phyloP scores from a whole-genome alignment of 2,888 invertebrate genomes.

The Baccha elongata region DNA sequence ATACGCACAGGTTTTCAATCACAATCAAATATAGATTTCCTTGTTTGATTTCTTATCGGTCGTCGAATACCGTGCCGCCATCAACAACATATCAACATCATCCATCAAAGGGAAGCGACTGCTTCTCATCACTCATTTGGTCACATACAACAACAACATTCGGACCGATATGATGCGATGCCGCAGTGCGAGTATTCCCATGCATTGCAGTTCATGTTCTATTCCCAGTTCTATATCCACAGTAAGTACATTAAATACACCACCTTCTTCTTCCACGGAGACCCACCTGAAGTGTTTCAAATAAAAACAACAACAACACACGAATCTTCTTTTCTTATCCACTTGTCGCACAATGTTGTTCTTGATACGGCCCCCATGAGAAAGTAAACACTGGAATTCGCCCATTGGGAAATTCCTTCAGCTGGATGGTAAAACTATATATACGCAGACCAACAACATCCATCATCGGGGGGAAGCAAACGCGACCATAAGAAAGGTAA shows the following conservation, averaged over 20 bases:
- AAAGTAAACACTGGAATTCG: slow-evolving; percentile 72
- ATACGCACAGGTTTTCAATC: slow-evolving; percentile 37
- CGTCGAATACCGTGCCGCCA: slow-evolving; percentile 29
- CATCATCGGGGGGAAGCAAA: slow-evolving; percentile 54
- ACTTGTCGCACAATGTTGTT: slow-evolving; percentile 74
- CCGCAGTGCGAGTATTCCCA: slow-evolving; percentile 8
- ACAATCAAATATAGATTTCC: slow-evolving; percentile 37
- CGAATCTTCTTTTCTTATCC: slow-evolving; percentile 73
- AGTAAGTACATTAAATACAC: background rate
- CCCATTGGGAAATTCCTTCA: slow-evolving; percentile 70
- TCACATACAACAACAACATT: slow-evolving; percentile 41
- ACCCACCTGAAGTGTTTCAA: slow-evolving; percentile 72
- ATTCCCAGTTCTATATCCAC: slow-evolving; percentile 33
- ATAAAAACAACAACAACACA: slow-evolving; percentile 36
- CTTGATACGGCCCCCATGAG: slow-evolving; percentile 73
- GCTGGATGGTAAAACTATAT: slow-evolving; percentile 17
- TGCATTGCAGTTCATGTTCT: slow-evolving; percentile 25
- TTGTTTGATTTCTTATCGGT: slow-evolving; percentile 58
- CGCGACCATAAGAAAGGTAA: slow-evolving; percentile 58
- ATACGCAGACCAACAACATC: slow-evolving; percentile 52
- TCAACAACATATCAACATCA: slow-evolving; percentile 61
- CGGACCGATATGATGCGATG: background rate
- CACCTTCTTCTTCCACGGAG: slow-evolving; percentile 23
- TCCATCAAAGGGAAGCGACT: slow-evolving; percentile 71
- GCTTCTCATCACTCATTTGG: slow-evolving; percentile 71